Conservation (phyloP, 2,888 invertebrate species). For the Gastracanthus pulcherrimus region DNA sequence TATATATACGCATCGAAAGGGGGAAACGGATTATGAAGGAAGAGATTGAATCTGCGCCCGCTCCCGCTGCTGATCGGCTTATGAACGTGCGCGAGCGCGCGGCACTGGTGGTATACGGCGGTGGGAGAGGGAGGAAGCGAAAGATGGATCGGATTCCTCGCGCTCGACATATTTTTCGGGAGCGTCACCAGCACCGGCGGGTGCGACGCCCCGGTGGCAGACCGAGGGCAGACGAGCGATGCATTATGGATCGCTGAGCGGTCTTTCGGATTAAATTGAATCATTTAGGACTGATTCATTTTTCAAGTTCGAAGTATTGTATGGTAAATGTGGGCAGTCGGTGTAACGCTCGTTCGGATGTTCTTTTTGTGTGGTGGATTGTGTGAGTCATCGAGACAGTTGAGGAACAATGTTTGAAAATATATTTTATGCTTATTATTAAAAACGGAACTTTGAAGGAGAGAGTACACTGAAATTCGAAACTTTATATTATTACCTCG, state of each 20-base stretch:
- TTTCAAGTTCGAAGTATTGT: too few relatives aligned
- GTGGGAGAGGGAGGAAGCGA: constrained; percentile 4
- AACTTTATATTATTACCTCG: too few relatives aligned
- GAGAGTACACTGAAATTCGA: too few relatives aligned
- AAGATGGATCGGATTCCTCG: constrained; percentile 43
- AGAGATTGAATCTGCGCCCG: constrained; percentile 63
- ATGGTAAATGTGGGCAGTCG: too few relatives aligned
- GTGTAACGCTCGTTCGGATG: too few relatives aligned
- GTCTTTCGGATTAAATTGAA: constrained; percentile 21
- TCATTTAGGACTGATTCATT: not conserved
- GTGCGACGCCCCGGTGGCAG: not conserved
- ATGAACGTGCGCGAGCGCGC: constrained; percentile 36
- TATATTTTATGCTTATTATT: too few relatives aligned
- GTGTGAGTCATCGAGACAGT: too few relatives aligned
- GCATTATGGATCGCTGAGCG: constrained; percentile 22
- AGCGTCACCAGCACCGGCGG: constrained; percentile 41
- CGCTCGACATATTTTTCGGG: constrained; percentile 45
- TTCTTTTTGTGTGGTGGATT: too few relatives aligned
- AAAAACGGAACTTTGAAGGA: too few relatives aligned
- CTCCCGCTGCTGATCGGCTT: constrained; percentile 60
- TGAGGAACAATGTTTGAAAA: too few relatives aligned
- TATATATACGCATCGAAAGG: constrained; percentile 59
- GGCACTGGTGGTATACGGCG: too few relatives aligned
- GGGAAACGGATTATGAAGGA: constrained; percentile 62
- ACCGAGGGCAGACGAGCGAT: not conserved